phyloP scores from a whole-genome alignment of 2,888 invertebrate species.

The Penaeus monodon region DNA sequence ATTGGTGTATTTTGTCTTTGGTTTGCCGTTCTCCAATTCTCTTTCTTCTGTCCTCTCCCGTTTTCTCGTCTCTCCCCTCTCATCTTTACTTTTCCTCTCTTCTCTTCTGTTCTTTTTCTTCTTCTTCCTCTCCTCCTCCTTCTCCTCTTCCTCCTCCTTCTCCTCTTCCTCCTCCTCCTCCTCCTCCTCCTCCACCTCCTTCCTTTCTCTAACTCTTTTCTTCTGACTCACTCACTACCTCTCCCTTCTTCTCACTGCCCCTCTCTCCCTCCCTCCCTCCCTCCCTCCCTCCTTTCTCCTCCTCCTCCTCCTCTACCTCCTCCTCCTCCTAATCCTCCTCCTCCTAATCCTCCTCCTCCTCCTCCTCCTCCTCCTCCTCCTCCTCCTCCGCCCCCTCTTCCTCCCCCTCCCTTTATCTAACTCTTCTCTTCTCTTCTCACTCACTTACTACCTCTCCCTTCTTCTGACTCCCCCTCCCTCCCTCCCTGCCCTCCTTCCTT shows the following conservation, averaged over 20 bases:
- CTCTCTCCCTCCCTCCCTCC: not conserved
- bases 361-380: not conserved
- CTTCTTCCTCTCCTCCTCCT: no score
- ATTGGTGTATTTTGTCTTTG: not conserved
- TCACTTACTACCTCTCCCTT: no score
- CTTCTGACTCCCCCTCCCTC: no score
- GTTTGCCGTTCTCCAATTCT: not conserved
- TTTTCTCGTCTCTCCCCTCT: not conserved
- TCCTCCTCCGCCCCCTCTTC: not conserved
- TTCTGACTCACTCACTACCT: not conserved
- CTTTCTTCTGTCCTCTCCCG: not conserved
- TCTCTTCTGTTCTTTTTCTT: no score
- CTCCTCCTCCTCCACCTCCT: no score
- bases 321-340: no score
- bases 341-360: no score
- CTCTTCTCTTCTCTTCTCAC: no score
- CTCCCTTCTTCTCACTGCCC: not conserved
- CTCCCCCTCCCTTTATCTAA: no score
- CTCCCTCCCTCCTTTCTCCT: not conserved
- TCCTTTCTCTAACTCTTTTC: rapidly evolving
- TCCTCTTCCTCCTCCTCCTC: no score
- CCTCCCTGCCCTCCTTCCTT: no score
- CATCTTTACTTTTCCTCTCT: not conserved
- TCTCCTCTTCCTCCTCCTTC: no score
- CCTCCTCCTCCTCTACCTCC: not conserved